Conservation (phyloP, 53 echinoderm and acorn worm genomes). For the Echinarachnius parma region DNA sequence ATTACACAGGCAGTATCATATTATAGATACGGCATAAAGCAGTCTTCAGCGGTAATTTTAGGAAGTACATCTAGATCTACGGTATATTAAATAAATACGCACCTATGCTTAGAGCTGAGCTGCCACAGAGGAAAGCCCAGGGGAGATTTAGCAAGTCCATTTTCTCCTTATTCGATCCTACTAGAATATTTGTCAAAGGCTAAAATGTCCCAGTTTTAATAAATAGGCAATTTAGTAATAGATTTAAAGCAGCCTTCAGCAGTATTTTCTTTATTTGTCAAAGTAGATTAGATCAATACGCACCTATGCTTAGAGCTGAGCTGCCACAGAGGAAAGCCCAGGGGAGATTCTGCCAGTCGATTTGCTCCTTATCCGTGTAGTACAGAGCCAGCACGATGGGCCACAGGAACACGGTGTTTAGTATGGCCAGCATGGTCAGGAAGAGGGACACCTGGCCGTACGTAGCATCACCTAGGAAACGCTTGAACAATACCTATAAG, state of each 20-base stretch:
- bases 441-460: slow-evolving; percentile 93
- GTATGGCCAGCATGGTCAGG: slow-evolving; percentile 62
- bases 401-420: slow-evolving; percentile 67
- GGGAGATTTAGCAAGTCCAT: slow-evolving; percentile 61
- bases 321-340: slow-evolving; percentile 77
- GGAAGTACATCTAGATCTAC: too few species aligned
- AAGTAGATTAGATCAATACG: too few species aligned
- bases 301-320: slow-evolving; percentile 70
- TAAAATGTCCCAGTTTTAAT: too few species aligned
- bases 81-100: too few species aligned
- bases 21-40: too few species aligned
- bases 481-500: slow-evolving; percentile 90
- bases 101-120: slow-evolving; percentile 72
- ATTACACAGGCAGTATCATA: too few species aligned
- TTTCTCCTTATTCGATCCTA: too few species aligned
- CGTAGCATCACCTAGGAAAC: slow-evolving; percentile 62
- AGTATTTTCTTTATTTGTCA: too few species aligned
- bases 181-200: too few species aligned
- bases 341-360: slow-evolving; percentile 60
- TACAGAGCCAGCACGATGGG: slow-evolving; percentile 60
- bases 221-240: too few species aligned
- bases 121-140: slow-evolving; percentile 75
- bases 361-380: slow-evolving; percentile 45
- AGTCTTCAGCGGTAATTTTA: too few species aligned
- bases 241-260: too few species aligned